Conservation (phyloP, 2,797 vertebrate species). For the Triplophysa yarkandensis region DNA sequence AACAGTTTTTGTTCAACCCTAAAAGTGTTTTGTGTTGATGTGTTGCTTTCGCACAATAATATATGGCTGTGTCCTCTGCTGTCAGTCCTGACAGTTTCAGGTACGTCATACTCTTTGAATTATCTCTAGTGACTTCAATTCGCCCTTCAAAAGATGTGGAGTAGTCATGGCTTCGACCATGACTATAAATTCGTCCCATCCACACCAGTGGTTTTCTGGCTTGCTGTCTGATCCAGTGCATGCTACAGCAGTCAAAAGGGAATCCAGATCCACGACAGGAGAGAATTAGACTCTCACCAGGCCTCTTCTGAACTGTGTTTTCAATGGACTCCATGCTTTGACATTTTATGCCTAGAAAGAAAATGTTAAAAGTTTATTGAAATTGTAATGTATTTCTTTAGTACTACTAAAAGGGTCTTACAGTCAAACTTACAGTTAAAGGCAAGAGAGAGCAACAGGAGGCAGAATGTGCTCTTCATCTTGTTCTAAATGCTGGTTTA, state of each 20-base stretch:
- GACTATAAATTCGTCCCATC: not conserved
- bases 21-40: conserved; percentile 17
- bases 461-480: not conserved
- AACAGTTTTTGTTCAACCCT: not conserved
- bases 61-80: conserved; percentile 31
- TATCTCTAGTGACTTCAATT: not conserved
- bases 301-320: conserved; percentile 8
- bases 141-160: conserved; percentile 4
- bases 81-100: not conserved
- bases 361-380: not conserved
- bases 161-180: not conserved
- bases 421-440: not conserved
- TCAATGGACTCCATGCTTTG: conserved; percentile 14
- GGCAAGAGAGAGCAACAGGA: not conserved
- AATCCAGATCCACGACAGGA: not conserved
- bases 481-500: not conserved
- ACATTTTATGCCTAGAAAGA: not conserved
- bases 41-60: conserved; percentile 20
- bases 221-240: conserved; percentile 2
- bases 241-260: not conserved
- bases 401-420: not conserved
- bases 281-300: conserved; percentile 9
- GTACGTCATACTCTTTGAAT: not conserved
- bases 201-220: not conserved
- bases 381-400: not conserved